A percentile compares a stretch with the other conserved stretches of the same genome.
phyloP scores from a whole-genome alignment of 2,888 invertebrate genomes.

The Colletes collaris region DNA sequence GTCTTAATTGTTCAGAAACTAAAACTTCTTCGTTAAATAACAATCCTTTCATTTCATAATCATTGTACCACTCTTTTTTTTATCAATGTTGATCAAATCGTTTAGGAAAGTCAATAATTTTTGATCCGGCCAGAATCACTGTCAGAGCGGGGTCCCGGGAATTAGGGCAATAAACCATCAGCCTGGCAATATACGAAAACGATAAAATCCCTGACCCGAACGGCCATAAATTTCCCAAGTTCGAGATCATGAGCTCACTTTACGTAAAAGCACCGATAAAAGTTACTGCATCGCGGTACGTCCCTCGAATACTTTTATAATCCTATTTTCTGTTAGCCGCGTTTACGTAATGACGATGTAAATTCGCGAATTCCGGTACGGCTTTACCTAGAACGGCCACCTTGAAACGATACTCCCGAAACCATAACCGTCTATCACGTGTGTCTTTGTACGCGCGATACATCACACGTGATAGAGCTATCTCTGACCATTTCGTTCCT shows the following conservation, averaged over 20 bases:
- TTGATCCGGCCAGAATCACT: not conserved
- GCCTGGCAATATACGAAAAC: not conserved
- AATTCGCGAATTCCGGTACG: constrained; percentile 34
- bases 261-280: constrained; percentile 16
- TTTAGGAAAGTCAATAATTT: not conserved
- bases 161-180: not conserved
- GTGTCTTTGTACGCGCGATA: constrained; percentile 41
- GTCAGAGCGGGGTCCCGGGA: not conserved
- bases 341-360: constrained; percentile 26
- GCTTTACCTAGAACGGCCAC: constrained; percentile 23
- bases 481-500: constrained; percentile 31
- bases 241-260: not conserved
- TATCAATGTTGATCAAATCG: no score
- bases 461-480: constrained; percentile 28
- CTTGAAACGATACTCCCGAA: constrained; percentile 28
- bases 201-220: constrained; percentile 1
- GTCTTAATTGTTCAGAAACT: no score
- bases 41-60: no score
- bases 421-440: constrained; percentile 43
- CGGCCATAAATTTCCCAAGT: not conserved
- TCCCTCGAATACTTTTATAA: constrained; percentile 15
- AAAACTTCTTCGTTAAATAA: no score
- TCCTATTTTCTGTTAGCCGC: constrained; percentile 5
- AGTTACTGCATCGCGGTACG: not conserved
- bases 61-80: no score